Percentiles rank a stretch among this genome's conserved stretches.
These are phyloP conservation scores for Cephus pulcher DNA, from an alignment of 2,888 invertebrate genomes.

Conservation along the genomic window DNA sequence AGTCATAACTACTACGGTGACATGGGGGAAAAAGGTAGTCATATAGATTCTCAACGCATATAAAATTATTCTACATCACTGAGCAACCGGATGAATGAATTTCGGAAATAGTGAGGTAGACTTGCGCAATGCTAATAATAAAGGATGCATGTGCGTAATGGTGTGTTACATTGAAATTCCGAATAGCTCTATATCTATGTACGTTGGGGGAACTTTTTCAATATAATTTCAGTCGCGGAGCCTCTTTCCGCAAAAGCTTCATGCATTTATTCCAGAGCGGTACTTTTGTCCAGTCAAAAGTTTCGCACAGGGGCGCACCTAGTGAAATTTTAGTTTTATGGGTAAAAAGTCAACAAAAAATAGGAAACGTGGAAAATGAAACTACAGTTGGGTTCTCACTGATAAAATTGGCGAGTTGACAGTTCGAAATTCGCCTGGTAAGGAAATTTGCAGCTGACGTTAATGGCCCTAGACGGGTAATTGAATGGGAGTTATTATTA, in stretches of 20 bases:
- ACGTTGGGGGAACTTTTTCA: background rate
- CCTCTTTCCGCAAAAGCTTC: background rate
- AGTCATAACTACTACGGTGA: background rate
- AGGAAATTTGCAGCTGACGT: background rate
- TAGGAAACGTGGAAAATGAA: background rate
- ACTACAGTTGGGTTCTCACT: background rate
- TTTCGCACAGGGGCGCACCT: background rate
- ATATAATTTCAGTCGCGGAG: background rate
- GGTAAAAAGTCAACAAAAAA: background rate
- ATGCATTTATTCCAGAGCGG: background rate
- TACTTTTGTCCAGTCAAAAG: background rate
- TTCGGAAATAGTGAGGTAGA: background rate
- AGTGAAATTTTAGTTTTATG: background rate
- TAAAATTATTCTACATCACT: background rate
- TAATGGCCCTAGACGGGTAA: background rate
- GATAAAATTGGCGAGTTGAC: background rate
- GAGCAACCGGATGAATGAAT: background rate
- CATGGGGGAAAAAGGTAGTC: background rate
- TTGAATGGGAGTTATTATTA: background rate
- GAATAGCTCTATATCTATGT: background rate
- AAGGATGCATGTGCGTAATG: background rate
- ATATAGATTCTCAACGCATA: background rate
- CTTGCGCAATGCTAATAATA: background rate
- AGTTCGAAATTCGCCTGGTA: background rate
- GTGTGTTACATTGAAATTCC: background rate